A percentile compares a stretch with the other conserved stretches of the same genome.
phyloP scores from a whole-genome alignment of 2,888 invertebrate species.

The Andrena bucephala region DNA sequence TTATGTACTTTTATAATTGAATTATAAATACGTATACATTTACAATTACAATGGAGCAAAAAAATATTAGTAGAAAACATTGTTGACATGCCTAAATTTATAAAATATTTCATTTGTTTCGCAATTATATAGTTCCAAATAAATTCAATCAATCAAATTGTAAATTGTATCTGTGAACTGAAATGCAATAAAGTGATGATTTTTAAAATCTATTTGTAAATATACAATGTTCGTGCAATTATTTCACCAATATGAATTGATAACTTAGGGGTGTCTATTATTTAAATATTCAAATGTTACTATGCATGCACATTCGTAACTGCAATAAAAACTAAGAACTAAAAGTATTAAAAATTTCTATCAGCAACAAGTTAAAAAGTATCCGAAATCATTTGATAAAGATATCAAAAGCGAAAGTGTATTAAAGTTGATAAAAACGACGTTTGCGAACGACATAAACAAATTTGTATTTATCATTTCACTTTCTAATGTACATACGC shows the following conservation, averaged over 20 bases:
- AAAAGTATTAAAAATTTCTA: constrained; percentile 2
- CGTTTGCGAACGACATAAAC: too few species aligned
- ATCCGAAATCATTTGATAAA: neutral
- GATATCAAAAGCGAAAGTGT: too few species aligned
- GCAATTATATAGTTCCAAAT: neutral
- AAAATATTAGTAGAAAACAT: neutral
- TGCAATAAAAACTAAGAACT: neutral
- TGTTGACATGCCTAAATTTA: neutral
- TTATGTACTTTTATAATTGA: too few species aligned
- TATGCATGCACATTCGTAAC: neutral
- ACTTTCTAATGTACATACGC: too few species aligned
- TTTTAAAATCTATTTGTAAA: neutral
- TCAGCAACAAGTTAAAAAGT: neutral
- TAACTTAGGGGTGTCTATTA: neutral
- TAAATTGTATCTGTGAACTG: neutral
- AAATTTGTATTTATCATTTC: too few species aligned
- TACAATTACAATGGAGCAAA: neutral
- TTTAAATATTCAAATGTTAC: too few species aligned
- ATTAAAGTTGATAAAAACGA: too few species aligned
- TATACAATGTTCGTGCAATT: neutral
- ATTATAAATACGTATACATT: too few species aligned
- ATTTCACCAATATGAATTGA: neutral
- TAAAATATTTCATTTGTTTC: neutral
- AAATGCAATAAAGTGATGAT: neutral
- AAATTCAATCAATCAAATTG: constrained; percentile 15